These are phyloP conservation scores for Dascyllus trimaculatus DNA, from an alignment of 2,113 vertebrate species.

Conservation along the genomic window DNA sequence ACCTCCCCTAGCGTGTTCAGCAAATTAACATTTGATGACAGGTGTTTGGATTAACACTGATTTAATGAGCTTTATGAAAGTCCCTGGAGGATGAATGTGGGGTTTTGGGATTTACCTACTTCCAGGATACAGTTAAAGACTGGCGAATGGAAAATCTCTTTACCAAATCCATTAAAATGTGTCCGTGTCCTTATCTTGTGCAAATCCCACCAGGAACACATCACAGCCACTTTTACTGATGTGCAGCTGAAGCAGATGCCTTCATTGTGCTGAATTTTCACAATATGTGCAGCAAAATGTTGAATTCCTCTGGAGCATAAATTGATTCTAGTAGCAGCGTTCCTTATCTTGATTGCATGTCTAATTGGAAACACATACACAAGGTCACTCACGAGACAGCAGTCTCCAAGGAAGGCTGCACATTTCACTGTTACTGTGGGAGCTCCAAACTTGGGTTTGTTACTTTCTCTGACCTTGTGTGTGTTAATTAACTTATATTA, in stretches of 20 bases:
- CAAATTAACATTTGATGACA: constrained; percentile 75
- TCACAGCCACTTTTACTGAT: background rate
- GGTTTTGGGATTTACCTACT: constrained; percentile 66
- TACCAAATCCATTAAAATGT: constrained; percentile 59
- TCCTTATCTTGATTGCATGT: constrained; percentile 2
- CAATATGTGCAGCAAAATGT: background rate
- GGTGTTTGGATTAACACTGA: constrained; percentile 71
- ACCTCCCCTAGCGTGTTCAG: constrained; percentile 44
- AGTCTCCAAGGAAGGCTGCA: background rate
- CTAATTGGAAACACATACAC: constrained; percentile 12
- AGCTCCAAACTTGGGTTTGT: too few species aligned
- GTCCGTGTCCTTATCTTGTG: constrained; percentile 21
- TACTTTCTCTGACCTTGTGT: background rate
- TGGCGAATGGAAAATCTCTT: constrained; percentile 48
- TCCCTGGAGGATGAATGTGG: constrained; percentile 56
- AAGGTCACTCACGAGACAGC: constrained; percentile 20
- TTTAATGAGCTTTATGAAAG: constrained; percentile 70
- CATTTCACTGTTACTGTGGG: too few species aligned
- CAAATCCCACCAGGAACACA: constrained; percentile 31
- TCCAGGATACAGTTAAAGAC: constrained; percentile 57
- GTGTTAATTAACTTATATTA: background rate
- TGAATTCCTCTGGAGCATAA: background rate
- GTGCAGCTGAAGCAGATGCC: constrained; percentile 4
- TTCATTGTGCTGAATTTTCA: constrained; percentile 11
- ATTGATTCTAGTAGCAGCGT: background rate